Evolutionary conservation across 1,140 invertebrate species (phyloP).

Genomic region (Asobara japonica): DNA sequence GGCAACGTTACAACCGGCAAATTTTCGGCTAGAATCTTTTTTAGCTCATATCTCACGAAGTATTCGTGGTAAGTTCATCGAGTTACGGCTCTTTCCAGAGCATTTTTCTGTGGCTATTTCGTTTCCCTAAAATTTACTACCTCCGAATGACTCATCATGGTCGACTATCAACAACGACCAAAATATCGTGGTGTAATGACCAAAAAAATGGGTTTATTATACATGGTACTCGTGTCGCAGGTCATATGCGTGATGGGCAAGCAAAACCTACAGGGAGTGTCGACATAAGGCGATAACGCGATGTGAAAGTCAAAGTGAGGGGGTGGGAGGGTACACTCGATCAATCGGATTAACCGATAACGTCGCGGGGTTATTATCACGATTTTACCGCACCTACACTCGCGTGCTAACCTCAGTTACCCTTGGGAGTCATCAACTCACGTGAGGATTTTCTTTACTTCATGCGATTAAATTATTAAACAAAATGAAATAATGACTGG

Average conservation of each 20-base stretch:
- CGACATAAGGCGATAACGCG: slow-evolving; percentile 25
- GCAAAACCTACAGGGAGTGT: not conserved
- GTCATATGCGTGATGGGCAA: slow-evolving; percentile 13
- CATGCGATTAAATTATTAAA: slow-evolving; percentile 6
- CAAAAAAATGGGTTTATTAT: not conserved
- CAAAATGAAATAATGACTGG: not conserved
- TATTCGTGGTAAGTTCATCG: too few relatives aligned
- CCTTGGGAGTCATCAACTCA: slow-evolving; percentile 2
- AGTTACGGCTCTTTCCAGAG: too few relatives aligned
- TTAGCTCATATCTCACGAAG: not conserved
- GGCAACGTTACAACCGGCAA: not conserved
- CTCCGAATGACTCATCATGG: too few relatives aligned
- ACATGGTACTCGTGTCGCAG: not conserved
- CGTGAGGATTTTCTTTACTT: not conserved
- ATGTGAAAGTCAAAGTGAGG: not conserved
- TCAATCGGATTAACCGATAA: slow-evolving; percentile 28
- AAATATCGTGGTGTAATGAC: not conserved
- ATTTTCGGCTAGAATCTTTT: not conserved
- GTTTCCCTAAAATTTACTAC: too few relatives aligned
- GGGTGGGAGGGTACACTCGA: slow-evolving; percentile 4
- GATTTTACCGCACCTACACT: not conserved
- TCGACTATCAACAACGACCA: not conserved
- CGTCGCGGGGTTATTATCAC: slow-evolving; percentile 22
- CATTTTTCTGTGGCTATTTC: too few relatives aligned
- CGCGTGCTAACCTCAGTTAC: not conserved